Evolutionary conservation across 2,888 invertebrate genomes (phyloP).

Genomic region (Loripinus fragilis): DNA sequence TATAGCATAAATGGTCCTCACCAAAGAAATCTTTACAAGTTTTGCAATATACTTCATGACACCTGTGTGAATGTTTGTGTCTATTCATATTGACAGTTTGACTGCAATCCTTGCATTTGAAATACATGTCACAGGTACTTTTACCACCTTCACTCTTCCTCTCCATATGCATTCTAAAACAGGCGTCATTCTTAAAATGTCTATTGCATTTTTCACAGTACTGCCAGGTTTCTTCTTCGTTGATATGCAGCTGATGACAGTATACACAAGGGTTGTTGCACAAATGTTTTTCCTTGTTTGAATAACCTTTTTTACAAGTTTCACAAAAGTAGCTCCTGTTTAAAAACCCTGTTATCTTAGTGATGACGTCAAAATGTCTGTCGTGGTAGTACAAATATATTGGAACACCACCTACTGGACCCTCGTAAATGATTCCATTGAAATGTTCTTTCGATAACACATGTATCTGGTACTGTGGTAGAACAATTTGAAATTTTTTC

Average conservation of each 20-base stretch:
- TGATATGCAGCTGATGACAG: slow-evolving; percentile 42
- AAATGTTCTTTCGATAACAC: slow-evolving; percentile 43
- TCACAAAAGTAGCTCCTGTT: slow-evolving; percentile 4
- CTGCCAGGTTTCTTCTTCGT: neutral
- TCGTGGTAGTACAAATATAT: slow-evolving; percentile 27
- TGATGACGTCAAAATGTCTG: slow-evolving; percentile 27
- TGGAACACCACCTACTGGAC: slow-evolving; percentile 18
- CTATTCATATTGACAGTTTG: neutral
- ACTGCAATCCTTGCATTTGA: neutral
- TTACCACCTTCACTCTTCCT: neutral
- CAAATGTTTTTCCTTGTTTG: slow-evolving; percentile 43
- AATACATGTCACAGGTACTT: neutral
- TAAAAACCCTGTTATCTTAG: slow-evolving; percentile 20
- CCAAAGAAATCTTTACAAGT: neutral
- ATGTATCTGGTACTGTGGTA: slow-evolving; percentile 28
- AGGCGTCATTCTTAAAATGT: neutral
- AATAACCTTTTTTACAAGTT: slow-evolving; percentile 49
- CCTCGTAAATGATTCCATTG: slow-evolving; percentile 28
- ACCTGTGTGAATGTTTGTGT: neutral
- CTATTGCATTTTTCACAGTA: neutral
- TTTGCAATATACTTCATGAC: neutral
- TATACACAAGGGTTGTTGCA: slow-evolving; percentile 36
- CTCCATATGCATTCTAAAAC: neutral
- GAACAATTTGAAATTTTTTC: slow-evolving; percentile 10
- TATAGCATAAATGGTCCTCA: neutral